phyloP scores from a whole-genome alignment of 1,140 invertebrate genomes.

The Drosophila serrata region DNA sequence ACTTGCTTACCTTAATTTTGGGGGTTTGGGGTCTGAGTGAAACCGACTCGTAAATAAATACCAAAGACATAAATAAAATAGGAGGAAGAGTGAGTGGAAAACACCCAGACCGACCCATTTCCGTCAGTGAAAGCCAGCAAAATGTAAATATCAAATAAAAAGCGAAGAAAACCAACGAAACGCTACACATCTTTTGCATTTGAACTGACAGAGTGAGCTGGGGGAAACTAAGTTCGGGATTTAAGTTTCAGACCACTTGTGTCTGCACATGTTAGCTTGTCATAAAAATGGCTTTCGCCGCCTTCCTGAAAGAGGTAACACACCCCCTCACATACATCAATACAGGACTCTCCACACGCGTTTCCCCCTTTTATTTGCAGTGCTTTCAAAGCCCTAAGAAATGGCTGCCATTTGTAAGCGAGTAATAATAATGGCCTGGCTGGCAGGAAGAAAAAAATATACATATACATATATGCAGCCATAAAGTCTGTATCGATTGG shows the following conservation, averaged over 20 bases:
- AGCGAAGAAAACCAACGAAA: slow-evolving; percentile 11
- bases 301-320: slow-evolving; percentile 24
- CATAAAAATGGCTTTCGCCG: slow-evolving; percentile 36
- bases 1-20: slow-evolving; percentile 12
- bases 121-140: slow-evolving; percentile 31
- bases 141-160: slow-evolving; percentile 55
- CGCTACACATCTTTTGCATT: slow-evolving; percentile 37
- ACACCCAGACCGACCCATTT: slow-evolving; percentile 35
- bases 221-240: slow-evolving; percentile 28
- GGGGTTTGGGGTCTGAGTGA: slow-evolving; percentile 1
- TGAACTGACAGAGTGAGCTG: background rate
- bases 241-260: slow-evolving; percentile 37
- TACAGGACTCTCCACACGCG: background rate
- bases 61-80: slow-evolving; percentile 48
- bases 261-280: slow-evolving; percentile 22
- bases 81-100: slow-evolving; percentile 12
- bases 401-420: slow-evolving; percentile 43
- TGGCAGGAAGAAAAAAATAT: slow-evolving; percentile 4
- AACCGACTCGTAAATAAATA: slow-evolving; percentile 51
- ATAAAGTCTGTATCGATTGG: slow-evolving; percentile 24
- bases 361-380: slow-evolving; percentile 27
- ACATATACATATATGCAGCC: slow-evolving; percentile 3
- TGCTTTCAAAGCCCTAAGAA: slow-evolving; percentile 29
- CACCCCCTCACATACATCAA: slow-evolving; percentile 14
- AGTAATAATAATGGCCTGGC: slow-evolving; percentile 28